These are phyloP conservation scores for Tetraneura akinire DNA, from an alignment of 1,140 invertebrate genomes.

Conservation along the genomic window DNA sequence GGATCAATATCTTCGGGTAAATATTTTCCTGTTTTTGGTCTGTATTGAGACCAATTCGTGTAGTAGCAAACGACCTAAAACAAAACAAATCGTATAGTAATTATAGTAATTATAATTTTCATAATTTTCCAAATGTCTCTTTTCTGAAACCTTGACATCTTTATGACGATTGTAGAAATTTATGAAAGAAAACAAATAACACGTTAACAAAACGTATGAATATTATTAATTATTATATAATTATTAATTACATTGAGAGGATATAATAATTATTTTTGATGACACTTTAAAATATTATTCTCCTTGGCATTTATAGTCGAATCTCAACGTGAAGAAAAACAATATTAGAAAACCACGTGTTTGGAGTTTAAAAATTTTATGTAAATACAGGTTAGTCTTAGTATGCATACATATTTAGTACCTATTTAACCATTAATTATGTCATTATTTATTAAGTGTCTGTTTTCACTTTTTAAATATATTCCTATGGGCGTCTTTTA, in stretches of 20 bases:
- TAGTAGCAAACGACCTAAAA: slow-evolving; percentile 89
- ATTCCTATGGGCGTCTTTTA: too few relatives aligned
- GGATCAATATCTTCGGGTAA: slow-evolving; percentile 92
- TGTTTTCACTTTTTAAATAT: too few relatives aligned
- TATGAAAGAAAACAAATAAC: not conserved
- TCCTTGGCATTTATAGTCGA: slow-evolving; percentile 24
- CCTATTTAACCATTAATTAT: too few relatives aligned
- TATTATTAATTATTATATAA: slow-evolving; percentile 29
- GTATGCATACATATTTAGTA: too few relatives aligned
- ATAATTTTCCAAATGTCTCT: too few relatives aligned
- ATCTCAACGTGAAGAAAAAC: not conserved
- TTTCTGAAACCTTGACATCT: not conserved
- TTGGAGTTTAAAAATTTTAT: too few relatives aligned
- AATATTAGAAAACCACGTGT: too few relatives aligned
- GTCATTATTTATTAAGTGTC: too few relatives aligned
- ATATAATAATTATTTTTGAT: not conserved
- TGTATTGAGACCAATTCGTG: slow-evolving; percentile 96
- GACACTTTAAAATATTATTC: not conserved
- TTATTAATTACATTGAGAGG: not conserved
- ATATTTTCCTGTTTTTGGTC: slow-evolving; percentile 90
- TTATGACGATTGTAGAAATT: not conserved
- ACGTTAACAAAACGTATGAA: not conserved
- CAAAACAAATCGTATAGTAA: slow-evolving; percentile 39
- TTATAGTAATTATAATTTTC: not conserved
- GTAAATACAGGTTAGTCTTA: too few relatives aligned